Evolutionary conservation across 2,113 vertebrate species (phyloP), one percentile per base, ranked within the genome.

Genomic region (Beaufortia kweichowensis): DNA sequence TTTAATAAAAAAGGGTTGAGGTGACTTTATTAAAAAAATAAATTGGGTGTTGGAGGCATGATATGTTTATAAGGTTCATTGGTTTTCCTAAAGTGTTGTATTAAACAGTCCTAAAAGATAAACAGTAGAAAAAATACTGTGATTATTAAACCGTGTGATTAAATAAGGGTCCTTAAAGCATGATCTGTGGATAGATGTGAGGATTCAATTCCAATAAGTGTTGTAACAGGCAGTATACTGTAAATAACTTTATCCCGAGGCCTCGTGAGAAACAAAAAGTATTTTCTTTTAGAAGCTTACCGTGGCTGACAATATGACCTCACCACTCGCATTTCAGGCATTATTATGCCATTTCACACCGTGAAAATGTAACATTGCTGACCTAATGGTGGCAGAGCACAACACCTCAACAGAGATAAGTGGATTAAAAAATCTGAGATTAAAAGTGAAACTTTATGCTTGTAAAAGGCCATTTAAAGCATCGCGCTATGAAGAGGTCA

Each of bases 401-500:
- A n/a, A n/a, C n/a, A n/a, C n/a, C n/a, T n/a, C n/a, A n/a, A n/a
- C n/a, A n/a, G n/a, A n/a, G n/a, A n/a, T n/a, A n/a, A n/a, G n/a
- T n/a, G n/a, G n/a, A n/a, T n/a, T n/a, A n/a, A n/a, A n/a, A 65
- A 33, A 21, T 50, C 6, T 24, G 12, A 17, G 3, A 31, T 61
- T 26, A 35, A 50, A 67, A 41, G 46, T 21, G 7, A 50, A 74
- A 28, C 39, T 33, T 55, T 53, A 50, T 33, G 29, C 29, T 41
- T 48, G 43, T 69, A 23, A n/a, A 61, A 62, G 10, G 53, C n/a
- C 9, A 63, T 63, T 63, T 33, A 50, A 48, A 11, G 29, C 23
- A 41, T 53, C 19, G 26, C 74, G 6, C 61, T 61, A 46, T 53
- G 77, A 66, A 65, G 75, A 75, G 48, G 63, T 55, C 55, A 48